A percentile compares a stretch with the other conserved stretches of the same genome.
Evolutionary conservation across 2,888 invertebrate species (phyloP).

Genomic region (Heliconius cydno): DNA sequence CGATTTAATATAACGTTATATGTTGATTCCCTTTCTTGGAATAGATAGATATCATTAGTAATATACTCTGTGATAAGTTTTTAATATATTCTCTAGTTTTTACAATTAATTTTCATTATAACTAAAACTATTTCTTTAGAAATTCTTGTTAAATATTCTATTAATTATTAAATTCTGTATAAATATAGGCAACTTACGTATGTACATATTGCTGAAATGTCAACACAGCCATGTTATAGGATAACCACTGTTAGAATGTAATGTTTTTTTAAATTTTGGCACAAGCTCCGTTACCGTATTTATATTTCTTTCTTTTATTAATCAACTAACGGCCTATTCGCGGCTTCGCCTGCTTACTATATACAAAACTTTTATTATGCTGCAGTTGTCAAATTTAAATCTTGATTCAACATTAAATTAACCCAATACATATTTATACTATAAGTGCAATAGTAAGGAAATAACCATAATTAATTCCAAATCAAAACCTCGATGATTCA

Average conservation of each 20-base stretch:
- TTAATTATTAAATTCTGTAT: too few relatives aligned
- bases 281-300: not conserved
- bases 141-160: too few relatives aligned
- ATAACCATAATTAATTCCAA: not conserved
- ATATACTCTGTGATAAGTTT: not conserved
- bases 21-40: not conserved
- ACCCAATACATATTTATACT: not conserved
- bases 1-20: not conserved
- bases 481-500: slow-evolving; percentile 32
- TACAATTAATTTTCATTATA: not conserved
- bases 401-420: not conserved
- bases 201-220: not conserved
- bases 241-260: not conserved
- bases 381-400: too few relatives aligned
- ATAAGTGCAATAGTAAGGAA: not conserved
- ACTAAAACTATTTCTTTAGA: not conserved
- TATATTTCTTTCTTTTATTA: too few relatives aligned
- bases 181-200: too few relatives aligned
- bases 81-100: not conserved
- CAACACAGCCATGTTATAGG: not conserved
- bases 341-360: too few relatives aligned
- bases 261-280: not conserved
- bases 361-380: too few relatives aligned
- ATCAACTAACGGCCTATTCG: too few relatives aligned
- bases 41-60: not conserved